Evolutionary conservation across 2,797 vertebrate species (phyloP), one percentile per base, ranked within the genome.

Genomic region (Nyctalus aviator): DNA sequence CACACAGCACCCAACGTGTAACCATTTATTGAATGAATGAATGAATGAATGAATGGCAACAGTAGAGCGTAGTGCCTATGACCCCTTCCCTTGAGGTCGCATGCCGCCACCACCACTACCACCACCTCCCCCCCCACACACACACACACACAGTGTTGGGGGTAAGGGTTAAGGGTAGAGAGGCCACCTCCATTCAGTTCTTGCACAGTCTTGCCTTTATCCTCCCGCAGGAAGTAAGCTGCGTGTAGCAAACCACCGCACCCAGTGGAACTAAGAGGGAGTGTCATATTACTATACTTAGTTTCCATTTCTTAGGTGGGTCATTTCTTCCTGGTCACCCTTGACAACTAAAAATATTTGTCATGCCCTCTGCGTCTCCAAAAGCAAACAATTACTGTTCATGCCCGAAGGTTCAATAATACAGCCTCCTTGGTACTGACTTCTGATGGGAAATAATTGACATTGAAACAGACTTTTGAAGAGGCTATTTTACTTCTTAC

Each of bases 311-410:
- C 97, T 94, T 93, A 66, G 87, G 20, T 86, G 91, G 95, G 41
- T 90, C 92, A 25, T 90, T 90, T 50, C 88, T 78, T 95, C 32
- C 35, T 69, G 12, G 5, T 94, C 89, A 87, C 93, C 94, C 94
- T 86, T 96, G 94, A 96, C 96, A 89, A 94, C 95, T 93, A 92
- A 95, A 96, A 95, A 86, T 96, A 92, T 87, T 94, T 95, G 93
- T 95, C 84, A 44, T 37, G 46, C 41, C 93, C 32, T 3, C 71
- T 32, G 17, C 77, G 55, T 87, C 86, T 91, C 79, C 21, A 21
- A 81, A 96, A 95, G 85, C 88, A 86, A 82, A 78, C 46, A 86
- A 50, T 93, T 53, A 48, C 84, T n/a, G 20, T 64, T 7, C 41
- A 3, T 66, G 46, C 18, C 62, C 44, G 59, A 35, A 59, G 75